Conservation (phyloP, 1,140 invertebrate species). For the Ips typographus region DNA sequence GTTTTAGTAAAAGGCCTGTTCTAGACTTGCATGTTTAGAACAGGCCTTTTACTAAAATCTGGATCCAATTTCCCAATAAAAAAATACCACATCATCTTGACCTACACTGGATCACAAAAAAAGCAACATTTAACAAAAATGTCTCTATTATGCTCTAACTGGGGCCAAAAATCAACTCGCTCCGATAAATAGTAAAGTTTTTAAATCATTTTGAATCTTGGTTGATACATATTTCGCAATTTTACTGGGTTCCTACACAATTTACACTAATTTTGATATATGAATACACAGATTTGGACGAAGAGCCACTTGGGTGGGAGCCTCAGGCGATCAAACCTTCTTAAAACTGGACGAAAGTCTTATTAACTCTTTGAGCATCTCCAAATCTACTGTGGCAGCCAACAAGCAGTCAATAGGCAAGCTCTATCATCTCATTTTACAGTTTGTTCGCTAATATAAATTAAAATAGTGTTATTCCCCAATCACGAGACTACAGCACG, state of each 20-base stretch:
- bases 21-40: no score
- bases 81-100: no score
- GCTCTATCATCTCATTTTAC: constrained; percentile 38
- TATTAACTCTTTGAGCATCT: constrained; percentile 85
- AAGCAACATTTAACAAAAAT: no score
- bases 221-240: no score
- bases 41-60: no score
- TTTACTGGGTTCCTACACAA: background rate
- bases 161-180: no score
- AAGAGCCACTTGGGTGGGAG: constrained; percentile 90
- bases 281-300: constrained; percentile 61
- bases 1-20: no score
- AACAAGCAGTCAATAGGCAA: constrained; percentile 83
- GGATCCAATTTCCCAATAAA: no score
- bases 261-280: background rate
- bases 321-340: constrained; percentile 93
- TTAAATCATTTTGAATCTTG: no score
- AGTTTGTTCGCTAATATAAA: constrained; percentile 42
- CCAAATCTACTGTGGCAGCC: constrained; percentile 84
- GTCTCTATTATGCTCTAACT: no score
- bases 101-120: no score
- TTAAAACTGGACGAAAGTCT: constrained; percentile 90
- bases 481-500: constrained; percentile 65
- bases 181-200: no score
- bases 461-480: constrained; percentile 64